Evolutionary conservation across 2,797 vertebrate genomes (phyloP), one percentile per base, ranked within the genome.

Genomic region (Yasuhikotakia modesta): DNA sequence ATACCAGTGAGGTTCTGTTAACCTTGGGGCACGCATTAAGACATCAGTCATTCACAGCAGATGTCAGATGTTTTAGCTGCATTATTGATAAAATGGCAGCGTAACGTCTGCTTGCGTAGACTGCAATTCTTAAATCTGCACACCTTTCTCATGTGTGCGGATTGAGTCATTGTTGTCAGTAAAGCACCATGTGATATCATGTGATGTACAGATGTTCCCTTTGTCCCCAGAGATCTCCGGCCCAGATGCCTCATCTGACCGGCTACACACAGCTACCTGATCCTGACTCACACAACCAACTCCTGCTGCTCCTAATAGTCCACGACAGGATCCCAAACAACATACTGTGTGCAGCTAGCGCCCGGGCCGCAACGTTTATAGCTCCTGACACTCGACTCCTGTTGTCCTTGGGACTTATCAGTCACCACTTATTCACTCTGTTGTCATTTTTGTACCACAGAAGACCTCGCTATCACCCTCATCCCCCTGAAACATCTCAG

Each of bases 341-440:
- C 82, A 87, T 86, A 77, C 84, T 83, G 88, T 82, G 82, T 39
- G 77, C 66, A 53, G 19, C n/a, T 85, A 83, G 81, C 79, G 16
- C 0, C 73, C 24, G 27, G 84, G 71, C 71, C 22, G 3, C 22
- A 84, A 82, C 81, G 79, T 82, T 86, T 87, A 89, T 82, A 70
- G 80, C 70, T 89, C 84, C 39, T 89, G 89, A 91, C 90, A 89
- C 77, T 85, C 88, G 85, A 86, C 79, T 84, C 82, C 76, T 61
- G 35, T 72, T 90, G 84, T 80, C 82, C 73, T 87, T 3, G 68
- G 84, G 87, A 89, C 88, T 89, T 88, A 89, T 90, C 86, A 70
- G 58, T 5, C 1, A 57, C 78, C 79, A 82, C 78, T 73, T 83
- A 82, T 88, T 83, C 87, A 74, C 70, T 84, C 82, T 14, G 78